Percentiles rank a stretch among this genome's conserved stretches.
Evolutionary conservation across 1,140 invertebrate genomes (phyloP).

Genomic region (Caenorhabditis inopinata): DNA sequence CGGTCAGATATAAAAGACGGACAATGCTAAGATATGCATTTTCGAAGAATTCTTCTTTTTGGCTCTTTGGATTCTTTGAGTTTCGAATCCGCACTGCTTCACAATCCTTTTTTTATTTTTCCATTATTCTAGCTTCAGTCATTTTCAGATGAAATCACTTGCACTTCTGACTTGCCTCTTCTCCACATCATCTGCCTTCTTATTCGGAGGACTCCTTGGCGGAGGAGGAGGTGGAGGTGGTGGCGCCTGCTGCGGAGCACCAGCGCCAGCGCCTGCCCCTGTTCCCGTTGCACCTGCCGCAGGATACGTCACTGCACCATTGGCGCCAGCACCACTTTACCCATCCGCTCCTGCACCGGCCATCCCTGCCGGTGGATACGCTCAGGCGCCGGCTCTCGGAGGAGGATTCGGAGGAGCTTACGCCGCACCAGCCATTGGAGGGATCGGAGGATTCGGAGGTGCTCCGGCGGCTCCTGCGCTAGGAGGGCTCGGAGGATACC

Average conservation of each 20-base stretch:
- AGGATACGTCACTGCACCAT: conserved; percentile 21
- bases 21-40: too few species aligned
- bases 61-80: too few species aligned
- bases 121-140: too few species aligned
- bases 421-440: neutral
- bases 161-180: neutral
- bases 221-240: neutral
- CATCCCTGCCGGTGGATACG: conserved; percentile 1
- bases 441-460: conserved; percentile 7
- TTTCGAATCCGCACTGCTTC: too few species aligned
- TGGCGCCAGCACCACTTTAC: neutral
- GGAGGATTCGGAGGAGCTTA: conserved; percentile 19
- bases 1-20: too few species aligned
- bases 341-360: conserved; percentile 19
- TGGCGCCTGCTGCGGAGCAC: neutral
- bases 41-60: too few species aligned
- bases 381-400: neutral
- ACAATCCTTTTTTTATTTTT: too few species aligned
- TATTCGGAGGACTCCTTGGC: neutral
- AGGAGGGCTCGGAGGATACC: neutral
- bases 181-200: neutral
- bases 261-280: neutral
- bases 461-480: neutral
- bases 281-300: neutral
- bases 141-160: conserved; percentile 14